phyloP scores from a whole-genome alignment of 2,797 vertebrate genomes.

The Manis crassicaudata region DNA sequence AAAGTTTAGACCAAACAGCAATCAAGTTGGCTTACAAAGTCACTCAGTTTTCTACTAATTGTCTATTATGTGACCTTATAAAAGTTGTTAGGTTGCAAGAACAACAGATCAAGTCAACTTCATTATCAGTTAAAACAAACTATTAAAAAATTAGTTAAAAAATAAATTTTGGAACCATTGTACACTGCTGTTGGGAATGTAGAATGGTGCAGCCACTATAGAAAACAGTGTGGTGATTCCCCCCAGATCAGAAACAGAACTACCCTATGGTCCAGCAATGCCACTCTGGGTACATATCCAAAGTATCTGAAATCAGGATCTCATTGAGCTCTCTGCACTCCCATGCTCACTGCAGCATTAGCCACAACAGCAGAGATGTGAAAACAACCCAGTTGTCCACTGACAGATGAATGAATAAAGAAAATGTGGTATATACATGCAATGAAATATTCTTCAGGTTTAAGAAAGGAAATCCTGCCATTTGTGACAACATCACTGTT shows the following conservation, averaged over 20 bases:
- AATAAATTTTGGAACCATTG: not conserved
- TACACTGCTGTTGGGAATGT: not conserved
- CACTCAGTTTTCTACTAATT: not conserved
- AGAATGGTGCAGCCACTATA: not conserved
- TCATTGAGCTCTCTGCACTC: not conserved
- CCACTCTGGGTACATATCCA: not conserved
- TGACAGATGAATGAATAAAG: not conserved
- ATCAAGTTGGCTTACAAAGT: not conserved
- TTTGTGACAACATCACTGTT: not conserved
- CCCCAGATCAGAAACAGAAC: not conserved
- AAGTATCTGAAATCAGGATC: not conserved
- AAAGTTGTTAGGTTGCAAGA: not conserved
- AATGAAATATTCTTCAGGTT: not conserved
- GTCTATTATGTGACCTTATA: constrained; percentile 14
- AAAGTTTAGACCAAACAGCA: not conserved
- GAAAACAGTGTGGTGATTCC: not conserved
- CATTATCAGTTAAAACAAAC: constrained; percentile 11
- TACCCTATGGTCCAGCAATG: not conserved
- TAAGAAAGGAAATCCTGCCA: not conserved
- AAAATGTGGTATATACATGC: not conserved
- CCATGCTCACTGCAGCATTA: not conserved
- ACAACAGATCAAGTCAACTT: not conserved
- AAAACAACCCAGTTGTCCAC: not conserved
- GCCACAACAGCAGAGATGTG: not conserved
- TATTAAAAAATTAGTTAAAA: constrained; percentile 26